Base-by-base conservation (phyloP, 2,888 invertebrate species). In the Dynastes hyllus region DNA sequence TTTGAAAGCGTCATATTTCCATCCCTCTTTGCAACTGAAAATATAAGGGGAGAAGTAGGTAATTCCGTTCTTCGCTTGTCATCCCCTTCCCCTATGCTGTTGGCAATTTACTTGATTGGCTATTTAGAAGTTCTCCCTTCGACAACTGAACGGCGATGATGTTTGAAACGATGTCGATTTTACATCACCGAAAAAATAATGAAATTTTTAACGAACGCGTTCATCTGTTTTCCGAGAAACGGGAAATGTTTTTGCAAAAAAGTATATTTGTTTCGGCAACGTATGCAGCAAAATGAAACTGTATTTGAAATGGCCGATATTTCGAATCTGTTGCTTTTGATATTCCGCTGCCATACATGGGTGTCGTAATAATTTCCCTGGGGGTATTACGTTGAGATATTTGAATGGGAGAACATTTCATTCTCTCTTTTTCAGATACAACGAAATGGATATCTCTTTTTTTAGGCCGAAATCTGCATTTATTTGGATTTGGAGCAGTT, bases 71-170 rank as follows among this genome's bases (percentile, higher is more conserved):
- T 16, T 8, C 16, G 55, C 16, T 55, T 16, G 55, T 32, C 37
- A 22, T 58, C 69, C 77, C 45, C 32, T 76, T 66, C 40, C 40
- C 55, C 45, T 58, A 29, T 13, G 32, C 55, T 51, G 51, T 5
- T 29, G 13, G 37, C 77, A 55, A 53, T 69, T 67, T 58, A 77
- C 55, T 61, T 29, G 16, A 69, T 67, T 77, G 32, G 58, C 58
- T 55, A 67, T 69, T 69, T 16, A 40, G 58, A 32, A 58, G 58
- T 13, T 40, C 40, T 37, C 66, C 53, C 77, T 27, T 27, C 73
- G 22, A 61, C 58, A 73, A 61, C 22, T 45, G 58, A 61, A 73
- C 37, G 45, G 71, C 71, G 71, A 58, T 71, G 58, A 73, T 73
- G 73, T 61, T 73, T 61, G 45, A 58, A 45, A 61, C 40, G 61